Evolutionary conservation across 2,797 vertebrate genomes (phyloP), one percentile per base, ranked within the genome.

Genomic region (Podarcis lilfordi): DNA sequence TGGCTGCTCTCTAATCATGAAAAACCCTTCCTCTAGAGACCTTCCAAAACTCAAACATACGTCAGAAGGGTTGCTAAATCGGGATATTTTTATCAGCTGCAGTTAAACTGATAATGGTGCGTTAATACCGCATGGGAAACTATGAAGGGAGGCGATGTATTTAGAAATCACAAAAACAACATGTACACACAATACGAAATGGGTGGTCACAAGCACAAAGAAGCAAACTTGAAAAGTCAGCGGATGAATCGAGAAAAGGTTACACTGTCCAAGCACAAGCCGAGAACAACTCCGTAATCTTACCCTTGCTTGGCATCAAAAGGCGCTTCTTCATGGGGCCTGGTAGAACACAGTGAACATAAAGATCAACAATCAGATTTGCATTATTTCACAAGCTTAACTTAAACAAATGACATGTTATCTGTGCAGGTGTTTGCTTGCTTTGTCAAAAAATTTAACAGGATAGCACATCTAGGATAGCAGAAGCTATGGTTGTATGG

Each of bases 281-380:
- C 93, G 91, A 94, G 92, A 80, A 37, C 93, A 92, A 93, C 92
- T 94, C 95, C 92, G 91, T 91, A 95, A 95, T 96, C 97, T 97
- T 97, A 97, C 97, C 97, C 96, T 97, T 97, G 95, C 97, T 97
- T 96, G 97, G 97, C 97, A 97, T 97, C 97, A 98, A 96, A 95
- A 97, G 97, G 95, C 97, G 97, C 94, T 97, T 97, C 97, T 97
- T 97, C 97, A 96, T 94, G 96, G 95, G 97, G 96, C 97, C 97
- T 97, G 96, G 96, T 90, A 95, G 95, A 91, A 96, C 94, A 96
- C 93, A 93, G 94, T 93, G 94, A 94, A 93, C 89, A 96, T 95
- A 96, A 95, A 96, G 93, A 95, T 97, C 95, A 97, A 95, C 94
- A 89, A 95, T 93, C 83, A 78, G 85, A 95, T 91, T 89, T 89